These are phyloP conservation scores for Hermaeophaga mercurialis DNA, from an alignment of 2,888 invertebrate species.

Conservation along the genomic window DNA sequence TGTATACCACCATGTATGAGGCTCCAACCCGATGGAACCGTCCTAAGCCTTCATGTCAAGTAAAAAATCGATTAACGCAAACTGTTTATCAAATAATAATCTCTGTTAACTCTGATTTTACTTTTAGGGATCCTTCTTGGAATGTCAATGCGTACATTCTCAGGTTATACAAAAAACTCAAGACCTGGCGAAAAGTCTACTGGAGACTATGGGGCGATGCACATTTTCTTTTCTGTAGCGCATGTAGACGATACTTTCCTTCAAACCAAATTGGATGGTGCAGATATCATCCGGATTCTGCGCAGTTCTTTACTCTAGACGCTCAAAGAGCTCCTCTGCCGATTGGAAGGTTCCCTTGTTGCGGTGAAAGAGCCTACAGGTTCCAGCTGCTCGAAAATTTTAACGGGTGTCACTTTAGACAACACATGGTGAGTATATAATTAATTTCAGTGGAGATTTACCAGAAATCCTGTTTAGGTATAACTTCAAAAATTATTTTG, in stretches of 20 bases:
- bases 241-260: conserved; percentile 79
- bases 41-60: conserved; percentile 72
- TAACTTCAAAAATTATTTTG: too few relatives aligned
- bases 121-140: conserved; percentile 74
- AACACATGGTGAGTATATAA: conserved; percentile 65
- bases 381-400: conserved; percentile 74
- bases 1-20: conserved; percentile 75
- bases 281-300: conserved; percentile 76
- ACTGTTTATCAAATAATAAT: too few relatives aligned
- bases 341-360: conserved; percentile 79
- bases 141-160: conserved; percentile 80
- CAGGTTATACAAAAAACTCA: conserved; percentile 75
- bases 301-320: conserved; percentile 77
- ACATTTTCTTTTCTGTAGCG: conserved; percentile 82
- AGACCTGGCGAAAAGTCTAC: conserved; percentile 86
- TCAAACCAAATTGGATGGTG: conserved; percentile 82
- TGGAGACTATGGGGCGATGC: conserved; percentile 94
- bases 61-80: conserved; percentile 1
- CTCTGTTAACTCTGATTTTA: neutral
- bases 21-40: conserved; percentile 73
- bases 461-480: too few relatives aligned
- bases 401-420: conserved; percentile 72
- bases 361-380: conserved; percentile 80
- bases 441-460: too few relatives aligned
- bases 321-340: conserved; percentile 68